Conservation (phyloP, 53 echinoderm and acorn worm species). For the Astropecten irregularis region DNA sequence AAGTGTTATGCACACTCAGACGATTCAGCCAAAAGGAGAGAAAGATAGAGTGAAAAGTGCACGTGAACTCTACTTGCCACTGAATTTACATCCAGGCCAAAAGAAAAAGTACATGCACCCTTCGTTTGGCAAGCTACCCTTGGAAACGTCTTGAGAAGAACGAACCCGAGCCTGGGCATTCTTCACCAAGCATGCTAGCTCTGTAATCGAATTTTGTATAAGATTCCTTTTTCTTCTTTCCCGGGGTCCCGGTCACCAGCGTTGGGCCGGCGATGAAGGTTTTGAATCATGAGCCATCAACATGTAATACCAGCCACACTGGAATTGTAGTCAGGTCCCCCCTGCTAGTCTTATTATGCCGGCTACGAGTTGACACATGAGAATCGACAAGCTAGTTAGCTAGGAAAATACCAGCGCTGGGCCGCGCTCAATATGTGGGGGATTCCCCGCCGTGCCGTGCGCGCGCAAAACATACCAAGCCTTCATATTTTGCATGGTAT, state of each 20-base stretch:
- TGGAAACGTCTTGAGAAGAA: constrained; percentile 15
- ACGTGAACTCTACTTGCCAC: not conserved
- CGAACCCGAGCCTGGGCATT: constrained; percentile 34
- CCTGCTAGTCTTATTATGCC: constrained; percentile 37
- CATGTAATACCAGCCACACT: not conserved
- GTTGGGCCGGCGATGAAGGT: not conserved
- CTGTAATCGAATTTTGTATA: constrained; percentile 40
- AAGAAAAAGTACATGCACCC: constrained; percentile 50
- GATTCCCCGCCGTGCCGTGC: constrained; percentile 18
- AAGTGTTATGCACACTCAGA: not conserved
- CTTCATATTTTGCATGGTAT: constrained; percentile 28
- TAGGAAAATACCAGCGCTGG: constrained; percentile 47
- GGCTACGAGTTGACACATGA: constrained; percentile 51
- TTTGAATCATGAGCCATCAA: constrained; percentile 12
- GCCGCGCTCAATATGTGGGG: constrained; percentile 51
- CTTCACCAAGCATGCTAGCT: constrained; percentile 29
- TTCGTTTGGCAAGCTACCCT: not conserved
- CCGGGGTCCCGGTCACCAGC: constrained; percentile 14
- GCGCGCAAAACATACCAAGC: constrained; percentile 54
- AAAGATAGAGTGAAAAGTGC: no score
- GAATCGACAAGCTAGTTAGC: constrained; percentile 53
- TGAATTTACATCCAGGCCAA: not conserved
- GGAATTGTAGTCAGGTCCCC: constrained; percentile 23
- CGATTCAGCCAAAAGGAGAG: no score
- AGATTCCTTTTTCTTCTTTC: not conserved